Conservation (phyloP, 1,140 invertebrate species). For the Chymomyza costata region DNA sequence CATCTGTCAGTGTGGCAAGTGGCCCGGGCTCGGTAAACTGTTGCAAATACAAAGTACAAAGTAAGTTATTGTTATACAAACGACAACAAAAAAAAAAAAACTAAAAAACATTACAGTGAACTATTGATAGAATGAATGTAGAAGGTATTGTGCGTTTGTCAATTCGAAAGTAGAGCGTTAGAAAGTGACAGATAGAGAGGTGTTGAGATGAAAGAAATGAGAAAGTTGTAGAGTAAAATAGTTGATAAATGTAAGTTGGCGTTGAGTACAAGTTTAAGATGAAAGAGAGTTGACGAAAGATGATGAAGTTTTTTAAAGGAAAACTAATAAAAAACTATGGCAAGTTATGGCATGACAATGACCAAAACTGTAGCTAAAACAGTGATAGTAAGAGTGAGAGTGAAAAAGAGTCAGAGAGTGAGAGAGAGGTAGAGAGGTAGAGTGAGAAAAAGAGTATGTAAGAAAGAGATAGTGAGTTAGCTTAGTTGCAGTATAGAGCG, state of each 20-base stretch:
- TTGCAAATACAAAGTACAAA: too few relatives aligned
- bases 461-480: slow-evolving; percentile 39
- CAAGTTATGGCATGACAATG: slow-evolving; percentile 72
- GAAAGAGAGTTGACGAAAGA: slow-evolving; percentile 35
- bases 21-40: slow-evolving; percentile 39
- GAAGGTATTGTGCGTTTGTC: slow-evolving; percentile 19
- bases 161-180: slow-evolving; percentile 54
- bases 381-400: slow-evolving; percentile 20
- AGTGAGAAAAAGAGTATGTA: slow-evolving; percentile 17
- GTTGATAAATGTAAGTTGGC: too few relatives aligned
- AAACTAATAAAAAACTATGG: slow-evolving; percentile 60
- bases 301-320: slow-evolving; percentile 19
- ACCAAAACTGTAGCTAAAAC: slow-evolving; percentile 66
- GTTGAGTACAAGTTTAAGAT: slow-evolving; percentile 56
- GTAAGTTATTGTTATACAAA: too few relatives aligned
- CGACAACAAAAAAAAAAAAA: slow-evolving; percentile 35
- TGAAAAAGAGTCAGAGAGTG: slow-evolving; percentile 5
- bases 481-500: too few relatives aligned
- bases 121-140: slow-evolving; percentile 45
- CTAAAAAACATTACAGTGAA: slow-evolving; percentile 55
- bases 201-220: slow-evolving; percentile 48
- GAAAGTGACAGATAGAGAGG: slow-evolving; percentile 56
- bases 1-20: slow-evolving; percentile 27
- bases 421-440: slow-evolving; percentile 19
- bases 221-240: slow-evolving; percentile 64